Evolutionary conservation across 1,140 invertebrate species (phyloP).

Genomic region (Neotoxoptera formosana): DNA sequence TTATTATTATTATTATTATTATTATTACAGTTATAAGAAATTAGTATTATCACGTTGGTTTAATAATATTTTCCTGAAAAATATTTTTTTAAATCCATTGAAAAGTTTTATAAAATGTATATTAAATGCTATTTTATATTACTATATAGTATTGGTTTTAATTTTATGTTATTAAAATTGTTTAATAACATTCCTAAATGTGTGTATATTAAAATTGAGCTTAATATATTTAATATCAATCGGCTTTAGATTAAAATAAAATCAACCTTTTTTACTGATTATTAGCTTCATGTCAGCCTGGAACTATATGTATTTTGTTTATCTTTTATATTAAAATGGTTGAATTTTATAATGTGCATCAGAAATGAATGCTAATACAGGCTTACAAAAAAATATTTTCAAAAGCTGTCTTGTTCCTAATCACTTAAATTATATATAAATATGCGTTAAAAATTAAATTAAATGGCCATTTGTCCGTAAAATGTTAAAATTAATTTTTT

Average conservation of each 20-base stretch:
- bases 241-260: not conserved
- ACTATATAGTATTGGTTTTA: not conserved
- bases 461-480: too few species aligned
- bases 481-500: too few species aligned
- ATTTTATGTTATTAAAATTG: not conserved
- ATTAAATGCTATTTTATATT: not conserved
- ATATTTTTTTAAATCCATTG: not conserved
- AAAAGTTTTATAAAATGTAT: not conserved
- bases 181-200: not conserved
- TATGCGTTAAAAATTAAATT: too few species aligned
- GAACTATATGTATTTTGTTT: not conserved
- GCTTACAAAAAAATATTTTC: not conserved
- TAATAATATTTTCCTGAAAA: not conserved
- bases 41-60: not conserved
- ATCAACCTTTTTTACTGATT: not conserved
- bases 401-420: not conserved
- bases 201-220: not conserved
- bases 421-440: too few species aligned
- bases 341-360: not conserved
- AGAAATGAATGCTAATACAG: not conserved
- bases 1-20: too few species aligned
- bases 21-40: too few species aligned
- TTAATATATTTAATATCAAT: not conserved
- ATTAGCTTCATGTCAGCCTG: not conserved
- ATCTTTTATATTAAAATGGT: not conserved